A percentile compares a stretch with the other conserved stretches of the same genome.
Conservation (phyloP, 2,888 invertebrate species). For the Mythimna loreyi region DNA sequence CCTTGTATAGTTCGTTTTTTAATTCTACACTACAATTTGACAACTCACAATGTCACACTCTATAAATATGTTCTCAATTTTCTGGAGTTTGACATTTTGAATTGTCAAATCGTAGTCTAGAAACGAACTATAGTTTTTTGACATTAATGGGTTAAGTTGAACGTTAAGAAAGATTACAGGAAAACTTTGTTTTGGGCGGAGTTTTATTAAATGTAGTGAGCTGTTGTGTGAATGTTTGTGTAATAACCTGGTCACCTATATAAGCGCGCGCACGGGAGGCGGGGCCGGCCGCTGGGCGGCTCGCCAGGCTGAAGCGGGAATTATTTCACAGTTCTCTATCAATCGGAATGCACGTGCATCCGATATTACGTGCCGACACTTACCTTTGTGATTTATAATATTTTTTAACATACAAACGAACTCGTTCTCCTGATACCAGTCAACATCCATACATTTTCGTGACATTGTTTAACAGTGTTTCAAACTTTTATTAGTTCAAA, state of each 20-base stretch:
- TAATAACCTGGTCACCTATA: slow-evolving; percentile 4
- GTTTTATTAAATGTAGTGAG: slow-evolving; percentile 30
- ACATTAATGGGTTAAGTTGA: neutral
- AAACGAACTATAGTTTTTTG: too few relatives aligned
- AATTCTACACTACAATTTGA: too few relatives aligned
- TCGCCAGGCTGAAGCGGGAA: neutral
- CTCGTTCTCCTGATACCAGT: neutral
- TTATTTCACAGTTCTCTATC: slow-evolving; percentile 23
- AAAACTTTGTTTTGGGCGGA: slow-evolving; percentile 35
- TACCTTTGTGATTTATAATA: neutral
- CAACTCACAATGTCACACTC: too few relatives aligned
- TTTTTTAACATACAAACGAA: slow-evolving; percentile 1
- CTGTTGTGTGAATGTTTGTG: slow-evolving; percentile 20
- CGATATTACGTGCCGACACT: neutral
- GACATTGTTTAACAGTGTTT: slow-evolving; percentile 23
- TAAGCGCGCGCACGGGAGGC: slow-evolving; percentile 54
- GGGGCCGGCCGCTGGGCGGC: slow-evolving; percentile 32
- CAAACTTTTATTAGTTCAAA: slow-evolving; percentile 3
- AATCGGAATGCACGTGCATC: slow-evolving; percentile 34
- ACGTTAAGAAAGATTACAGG: neutral
- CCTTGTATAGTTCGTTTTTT: too few relatives aligned
- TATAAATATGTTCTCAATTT: too few relatives aligned
- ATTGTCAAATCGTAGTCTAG: too few relatives aligned
- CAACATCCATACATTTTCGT: neutral
- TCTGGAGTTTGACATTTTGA: too few relatives aligned